phyloP scores from a whole-genome alignment of 2,888 invertebrate genomes.

The Lepas anatifera region DNA sequence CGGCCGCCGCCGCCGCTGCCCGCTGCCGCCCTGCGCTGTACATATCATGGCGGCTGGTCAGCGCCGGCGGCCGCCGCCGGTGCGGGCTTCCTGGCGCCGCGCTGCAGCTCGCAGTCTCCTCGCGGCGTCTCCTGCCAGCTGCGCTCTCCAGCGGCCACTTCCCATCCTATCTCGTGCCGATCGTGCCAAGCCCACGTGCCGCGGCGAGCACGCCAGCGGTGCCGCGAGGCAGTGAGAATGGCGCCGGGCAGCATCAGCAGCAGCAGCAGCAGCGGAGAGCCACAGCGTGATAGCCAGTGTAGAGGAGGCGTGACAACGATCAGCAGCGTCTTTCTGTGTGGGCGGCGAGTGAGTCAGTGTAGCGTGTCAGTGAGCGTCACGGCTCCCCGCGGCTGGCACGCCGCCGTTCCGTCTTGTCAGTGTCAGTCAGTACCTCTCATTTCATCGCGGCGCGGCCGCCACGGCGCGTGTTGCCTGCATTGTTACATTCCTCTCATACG shows the following conservation, averaged over 20 bases:
- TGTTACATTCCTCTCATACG: slow-evolving; percentile 1
- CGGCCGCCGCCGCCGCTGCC: neutral
- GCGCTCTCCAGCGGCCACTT: neutral
- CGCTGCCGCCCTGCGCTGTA: neutral
- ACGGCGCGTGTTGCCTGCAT: neutral
- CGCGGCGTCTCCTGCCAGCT: neutral
- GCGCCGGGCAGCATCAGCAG: no score
- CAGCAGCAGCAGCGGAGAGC: no score
- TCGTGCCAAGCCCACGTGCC: neutral
- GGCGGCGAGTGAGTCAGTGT: no score
- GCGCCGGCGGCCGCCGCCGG: neutral
- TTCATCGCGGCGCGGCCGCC: neutral
- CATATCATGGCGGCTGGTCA: neutral
- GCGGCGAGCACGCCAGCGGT: no score
- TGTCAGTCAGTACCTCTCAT: neutral
- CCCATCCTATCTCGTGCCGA: neutral
- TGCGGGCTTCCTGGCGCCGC: neutral
- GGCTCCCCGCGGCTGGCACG: no score
- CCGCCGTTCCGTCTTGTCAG: neutral
- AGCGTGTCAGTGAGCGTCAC: no score
- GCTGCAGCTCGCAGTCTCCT: neutral
- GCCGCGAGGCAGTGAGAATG: no score
- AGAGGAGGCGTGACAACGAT: no score
- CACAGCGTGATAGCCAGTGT: no score
- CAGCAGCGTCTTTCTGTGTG: no score